Evolutionary conservation across 2,888 invertebrate species (phyloP).

Genomic region (Cyrtodaria siliqua): DNA sequence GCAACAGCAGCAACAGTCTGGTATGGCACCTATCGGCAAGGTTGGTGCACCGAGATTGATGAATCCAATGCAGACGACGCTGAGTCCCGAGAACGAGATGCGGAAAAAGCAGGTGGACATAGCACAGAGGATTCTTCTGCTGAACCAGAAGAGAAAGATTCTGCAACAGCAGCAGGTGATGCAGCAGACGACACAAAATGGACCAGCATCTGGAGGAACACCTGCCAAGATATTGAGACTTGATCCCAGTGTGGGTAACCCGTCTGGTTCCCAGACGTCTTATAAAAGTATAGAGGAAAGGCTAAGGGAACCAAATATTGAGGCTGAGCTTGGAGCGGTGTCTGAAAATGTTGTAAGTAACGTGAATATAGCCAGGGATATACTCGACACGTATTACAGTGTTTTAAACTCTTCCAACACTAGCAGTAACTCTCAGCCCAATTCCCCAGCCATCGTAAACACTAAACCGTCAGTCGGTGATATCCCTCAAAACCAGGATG

Average conservation of each 20-base stretch:
- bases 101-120: conserved; percentile 31
- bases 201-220: background rate
- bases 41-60: background rate
- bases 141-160: conserved; percentile 31
- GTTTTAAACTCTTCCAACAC: conserved; percentile 45
- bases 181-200: conserved; percentile 23
- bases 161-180: conserved; percentile 14
- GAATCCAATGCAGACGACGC: too few relatives aligned
- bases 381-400: conserved; percentile 62
- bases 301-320: conserved; percentile 41
- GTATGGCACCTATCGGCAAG: conserved; percentile 11
- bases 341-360: conserved; percentile 52
- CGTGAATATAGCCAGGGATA: conserved; percentile 65
- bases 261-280: background rate
- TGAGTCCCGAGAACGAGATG: too few relatives aligned
- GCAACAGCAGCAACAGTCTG: background rate
- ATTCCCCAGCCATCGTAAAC: background rate
- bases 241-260: background rate
- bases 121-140: conserved; percentile 32
- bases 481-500: too few relatives aligned
- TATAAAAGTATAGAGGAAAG: conserved; percentile 47
- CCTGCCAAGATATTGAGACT: conserved; percentile 35
- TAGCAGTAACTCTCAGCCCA: background rate
- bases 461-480: background rate
- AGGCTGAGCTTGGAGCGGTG: conserved; percentile 33